phyloP scores from a whole-genome alignment of 64 coral and sea anemone species.

The Trachythela sp. region DNA sequence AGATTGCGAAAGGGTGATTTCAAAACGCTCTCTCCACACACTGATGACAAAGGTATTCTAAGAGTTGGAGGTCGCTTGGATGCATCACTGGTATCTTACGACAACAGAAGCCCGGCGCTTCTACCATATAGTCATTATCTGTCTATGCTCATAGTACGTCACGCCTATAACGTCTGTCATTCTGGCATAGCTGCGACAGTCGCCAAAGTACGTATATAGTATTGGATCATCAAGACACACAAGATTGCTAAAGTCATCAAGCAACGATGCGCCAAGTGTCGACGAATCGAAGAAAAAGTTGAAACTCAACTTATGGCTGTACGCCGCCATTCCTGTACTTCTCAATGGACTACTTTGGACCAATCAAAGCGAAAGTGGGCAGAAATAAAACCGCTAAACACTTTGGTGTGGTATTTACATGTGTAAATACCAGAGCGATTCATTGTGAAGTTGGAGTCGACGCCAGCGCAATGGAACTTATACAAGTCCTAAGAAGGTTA shows the following conservation, averaged over 20 bases:
- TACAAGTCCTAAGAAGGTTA: background rate
- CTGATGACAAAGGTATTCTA: background rate
- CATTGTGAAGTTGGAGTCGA: background rate
- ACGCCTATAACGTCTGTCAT: conserved; percentile 1
- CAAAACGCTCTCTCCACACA: background rate
- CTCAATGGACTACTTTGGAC: conserved; percentile 1
- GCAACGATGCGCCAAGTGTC: background rate
- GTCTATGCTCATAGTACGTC: background rate
- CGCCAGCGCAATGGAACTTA: background rate
- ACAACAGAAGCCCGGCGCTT: background rate
- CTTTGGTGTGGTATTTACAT: background rate
- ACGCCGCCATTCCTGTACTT: background rate
- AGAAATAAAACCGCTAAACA: background rate
- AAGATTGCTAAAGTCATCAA: background rate
- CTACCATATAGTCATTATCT: background rate
- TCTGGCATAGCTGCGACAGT: background rate
- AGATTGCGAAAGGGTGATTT: too few relatives aligned
- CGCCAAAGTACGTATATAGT: background rate
- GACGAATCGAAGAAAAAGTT: background rate
- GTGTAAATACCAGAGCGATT: background rate
- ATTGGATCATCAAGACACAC: background rate
- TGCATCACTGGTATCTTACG: background rate
- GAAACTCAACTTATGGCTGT: background rate
- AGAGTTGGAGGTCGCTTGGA: background rate
- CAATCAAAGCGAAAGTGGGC: conserved; percentile 1